Percentiles rank a stretch among this genome's conserved stretches.
phyloP scores from a whole-genome alignment of 92 coral and sea anemone species.

The Zoanthus solanderi region DNA sequence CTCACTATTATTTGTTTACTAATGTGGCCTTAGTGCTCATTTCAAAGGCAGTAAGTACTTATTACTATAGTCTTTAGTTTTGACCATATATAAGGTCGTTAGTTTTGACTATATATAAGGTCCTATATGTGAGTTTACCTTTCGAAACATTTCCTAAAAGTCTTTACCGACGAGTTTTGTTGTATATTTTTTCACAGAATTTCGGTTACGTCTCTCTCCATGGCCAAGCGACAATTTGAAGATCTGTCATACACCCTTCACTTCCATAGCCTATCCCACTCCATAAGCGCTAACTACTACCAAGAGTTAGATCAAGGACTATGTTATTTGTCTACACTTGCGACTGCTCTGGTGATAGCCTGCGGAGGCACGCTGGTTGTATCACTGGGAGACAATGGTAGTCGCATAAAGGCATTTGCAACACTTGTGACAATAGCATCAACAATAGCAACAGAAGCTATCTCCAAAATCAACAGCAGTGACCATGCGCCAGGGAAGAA shows the following conservation, averaged over 20 bases:
- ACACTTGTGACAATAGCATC: background rate
- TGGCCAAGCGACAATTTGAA: background rate
- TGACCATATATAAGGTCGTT: too few species aligned
- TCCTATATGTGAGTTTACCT: too few species aligned
- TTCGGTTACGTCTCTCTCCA: background rate
- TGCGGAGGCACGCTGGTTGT: background rate
- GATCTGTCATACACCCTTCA: slow-evolving; percentile 4
- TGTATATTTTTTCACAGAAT: background rate
- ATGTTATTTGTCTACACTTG: background rate
- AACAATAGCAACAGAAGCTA: background rate
- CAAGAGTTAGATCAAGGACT: background rate
- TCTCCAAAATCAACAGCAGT: background rate
- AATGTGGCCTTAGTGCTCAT: too few species aligned
- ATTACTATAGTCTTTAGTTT: too few species aligned
- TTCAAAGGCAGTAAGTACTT: too few species aligned
- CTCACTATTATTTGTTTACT: too few species aligned
- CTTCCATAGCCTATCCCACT: slow-evolving; percentile 5
- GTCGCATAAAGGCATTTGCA: background rate
- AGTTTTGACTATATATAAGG: too few species aligned
- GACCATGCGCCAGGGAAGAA: background rate
- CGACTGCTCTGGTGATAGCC: background rate
- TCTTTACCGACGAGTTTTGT: too few species aligned
- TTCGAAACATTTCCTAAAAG: too few species aligned
- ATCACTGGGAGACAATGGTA: too few species aligned
- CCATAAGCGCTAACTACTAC: slow-evolving; percentile 28